Base-by-base conservation (phyloP, 2,888 invertebrate species). In the Lithophane socia region DNA sequence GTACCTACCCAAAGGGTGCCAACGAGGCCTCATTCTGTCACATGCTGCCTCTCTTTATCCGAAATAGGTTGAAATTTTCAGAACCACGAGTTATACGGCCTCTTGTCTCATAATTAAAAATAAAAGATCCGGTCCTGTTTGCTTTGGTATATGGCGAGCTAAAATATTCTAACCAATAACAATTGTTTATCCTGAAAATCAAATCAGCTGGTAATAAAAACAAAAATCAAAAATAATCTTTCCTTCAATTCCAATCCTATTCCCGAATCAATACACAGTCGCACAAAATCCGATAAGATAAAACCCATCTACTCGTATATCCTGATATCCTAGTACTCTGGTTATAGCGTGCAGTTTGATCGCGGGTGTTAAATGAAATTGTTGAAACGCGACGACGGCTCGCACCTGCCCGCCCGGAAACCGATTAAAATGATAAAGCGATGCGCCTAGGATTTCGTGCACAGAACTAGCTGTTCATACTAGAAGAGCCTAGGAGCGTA, bases 401-500 rank as follows among this genome's bases (percentile, higher is more conserved):
- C 92, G 90, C 94, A 94, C 94, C 94, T 94, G 94, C 92, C 89
- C 88, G 88, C 87, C 90, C 88, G 92, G 91, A 94, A 94, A 94
- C 93, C 94, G 94, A 94, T 95, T 94, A 95, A 94, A 94, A 94
- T 95, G 94, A 95, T 94, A 93, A 94, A 95, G 92, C 92, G 94
- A 89, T 90, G 92, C 89, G 86, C 78, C 83, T 72, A 77, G 88
- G 89, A 89, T 90, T 89, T 82, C 65, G 63, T 77, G 66, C 71
- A n/a, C 24, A 37, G 77, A 79, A 67, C 63, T 49, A 73, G 7
- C 5, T 82, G 69, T 70, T 54, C 21, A 8, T 65, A 44, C 84
- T 89, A 54, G 91, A 91, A 79, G 54, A 7, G 85, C 16, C 21
- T 37, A 18, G 29, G 24, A 24, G 3, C 0, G 0, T 16, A 7